phyloP scores from a whole-genome alignment of 2,113 vertebrate species.

The Thinocorus orbignyianus region DNA sequence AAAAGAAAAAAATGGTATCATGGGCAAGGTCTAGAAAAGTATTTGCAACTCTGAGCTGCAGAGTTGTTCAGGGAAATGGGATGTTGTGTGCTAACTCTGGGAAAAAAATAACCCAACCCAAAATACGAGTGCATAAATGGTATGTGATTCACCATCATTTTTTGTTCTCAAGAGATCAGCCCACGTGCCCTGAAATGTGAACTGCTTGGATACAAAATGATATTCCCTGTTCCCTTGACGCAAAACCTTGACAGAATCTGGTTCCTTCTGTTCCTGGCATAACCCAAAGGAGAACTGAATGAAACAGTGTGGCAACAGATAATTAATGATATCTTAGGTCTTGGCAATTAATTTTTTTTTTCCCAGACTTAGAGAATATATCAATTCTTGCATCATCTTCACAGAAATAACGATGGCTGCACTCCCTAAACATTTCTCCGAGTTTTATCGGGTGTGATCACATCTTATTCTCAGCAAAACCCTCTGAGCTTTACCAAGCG shows the following conservation, averaged over 20 bases:
- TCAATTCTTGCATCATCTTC: neutral
- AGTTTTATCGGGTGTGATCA: neutral
- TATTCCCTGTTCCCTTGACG: rapidly evolving
- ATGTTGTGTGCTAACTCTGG: neutral
- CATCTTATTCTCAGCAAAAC: neutral
- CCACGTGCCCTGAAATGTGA: neutral
- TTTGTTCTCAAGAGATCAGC: neutral
- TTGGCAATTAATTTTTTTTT: neutral
- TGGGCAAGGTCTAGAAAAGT: neutral
- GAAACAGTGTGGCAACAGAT: neutral
- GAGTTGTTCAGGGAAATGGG: neutral
- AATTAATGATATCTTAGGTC: neutral
- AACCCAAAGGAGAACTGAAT: neutral
- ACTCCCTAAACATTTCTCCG: neutral
- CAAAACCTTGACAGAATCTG: neutral
- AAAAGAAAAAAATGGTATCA: neutral
- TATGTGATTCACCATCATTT: neutral
- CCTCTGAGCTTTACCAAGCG: neutral
- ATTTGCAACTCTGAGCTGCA: neutral
- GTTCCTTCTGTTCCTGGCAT: conserved; percentile 12
- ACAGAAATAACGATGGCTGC: neutral
- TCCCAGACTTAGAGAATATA: neutral
- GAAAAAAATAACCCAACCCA: neutral
- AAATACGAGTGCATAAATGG: neutral
- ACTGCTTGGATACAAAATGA: neutral